These are phyloP conservation scores for Lacanobia wlatinum DNA, from an alignment of 2,888 invertebrate genomes.

Conservation along the genomic window DNA sequence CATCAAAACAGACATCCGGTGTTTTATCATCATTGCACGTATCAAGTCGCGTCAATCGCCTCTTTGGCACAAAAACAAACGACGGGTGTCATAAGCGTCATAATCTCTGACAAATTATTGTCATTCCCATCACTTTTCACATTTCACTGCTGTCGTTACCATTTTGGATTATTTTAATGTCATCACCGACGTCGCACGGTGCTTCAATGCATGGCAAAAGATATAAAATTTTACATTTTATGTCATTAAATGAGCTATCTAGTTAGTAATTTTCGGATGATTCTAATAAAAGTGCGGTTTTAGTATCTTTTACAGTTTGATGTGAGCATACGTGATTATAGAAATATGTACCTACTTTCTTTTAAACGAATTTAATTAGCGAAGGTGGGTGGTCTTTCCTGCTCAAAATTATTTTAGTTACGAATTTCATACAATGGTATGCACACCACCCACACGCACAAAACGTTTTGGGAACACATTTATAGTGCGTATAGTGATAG, in stretches of 20 bases:
- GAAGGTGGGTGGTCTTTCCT: slow-evolving; percentile 13
- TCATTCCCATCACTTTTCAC: slow-evolving; percentile 56
- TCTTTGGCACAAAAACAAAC: slow-evolving; percentile 58
- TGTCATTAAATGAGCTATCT: slow-evolving; percentile 33
- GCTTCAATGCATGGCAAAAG: slow-evolving; percentile 24
- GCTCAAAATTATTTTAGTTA: not conserved
- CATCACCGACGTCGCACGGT: slow-evolving; percentile 17
- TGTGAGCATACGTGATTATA: slow-evolving; percentile 33
- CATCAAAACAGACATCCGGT: slow-evolving; percentile 52
- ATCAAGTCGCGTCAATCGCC: slow-evolving; percentile 51
- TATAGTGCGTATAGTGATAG: no score
- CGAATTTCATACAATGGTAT: not conserved
- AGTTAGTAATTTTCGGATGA: slow-evolving; percentile 32
- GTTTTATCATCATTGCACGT: slow-evolving; percentile 47
- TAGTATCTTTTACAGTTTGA: slow-evolving; percentile 46
- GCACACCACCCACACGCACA: not conserved
- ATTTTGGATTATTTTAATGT: slow-evolving; percentile 59
- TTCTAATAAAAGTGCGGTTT: slow-evolving; percentile 49
- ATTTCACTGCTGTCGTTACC: slow-evolving; percentile 56
- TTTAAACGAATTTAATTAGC: slow-evolving; percentile 23
- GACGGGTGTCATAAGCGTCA: slow-evolving; percentile 45
- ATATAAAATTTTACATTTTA: slow-evolving; percentile 32
- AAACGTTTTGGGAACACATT: no score
- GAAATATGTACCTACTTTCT: slow-evolving; percentile 38
- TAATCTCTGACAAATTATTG: slow-evolving; percentile 61